Conservation (phyloP, 2,797 vertebrate species). For the Tympanoctomys barrerae region DNA sequence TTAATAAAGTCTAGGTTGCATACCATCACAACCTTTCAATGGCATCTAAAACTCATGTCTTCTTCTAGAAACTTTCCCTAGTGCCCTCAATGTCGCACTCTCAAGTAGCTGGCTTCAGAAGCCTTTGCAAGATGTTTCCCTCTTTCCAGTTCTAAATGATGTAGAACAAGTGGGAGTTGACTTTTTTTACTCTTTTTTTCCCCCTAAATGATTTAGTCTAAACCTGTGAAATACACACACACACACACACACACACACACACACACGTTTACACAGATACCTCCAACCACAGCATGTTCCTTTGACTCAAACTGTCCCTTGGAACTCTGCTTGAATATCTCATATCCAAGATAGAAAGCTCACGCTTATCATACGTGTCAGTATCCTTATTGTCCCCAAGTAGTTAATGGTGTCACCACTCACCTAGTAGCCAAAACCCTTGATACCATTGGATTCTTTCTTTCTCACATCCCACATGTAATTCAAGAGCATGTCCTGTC, state of each 20-base stretch:
- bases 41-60: background rate
- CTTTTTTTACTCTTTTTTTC: slow-evolving; percentile 23
- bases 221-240: background rate
- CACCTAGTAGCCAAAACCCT: background rate
- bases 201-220: slow-evolving; percentile 40
- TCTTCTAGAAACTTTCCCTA: background rate
- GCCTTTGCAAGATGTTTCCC: background rate
- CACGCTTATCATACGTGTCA: background rate
- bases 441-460: background rate
- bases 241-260: background rate
- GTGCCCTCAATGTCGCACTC: background rate
- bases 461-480: slow-evolving; percentile 3
- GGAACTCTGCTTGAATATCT: background rate
- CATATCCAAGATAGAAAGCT: slow-evolving; percentile 14
- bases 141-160: slow-evolving; percentile 15
- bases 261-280: background rate
- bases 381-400: background rate
- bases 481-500: background rate
- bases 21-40: background rate
- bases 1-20: background rate
- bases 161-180: background rate
- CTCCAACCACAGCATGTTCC: background rate
- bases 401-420: background rate
- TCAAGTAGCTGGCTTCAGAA: background rate
- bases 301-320: background rate